Conservation (phyloP, 2,888 invertebrate genomes). For the Lordiphosa fenestrarum region DNA sequence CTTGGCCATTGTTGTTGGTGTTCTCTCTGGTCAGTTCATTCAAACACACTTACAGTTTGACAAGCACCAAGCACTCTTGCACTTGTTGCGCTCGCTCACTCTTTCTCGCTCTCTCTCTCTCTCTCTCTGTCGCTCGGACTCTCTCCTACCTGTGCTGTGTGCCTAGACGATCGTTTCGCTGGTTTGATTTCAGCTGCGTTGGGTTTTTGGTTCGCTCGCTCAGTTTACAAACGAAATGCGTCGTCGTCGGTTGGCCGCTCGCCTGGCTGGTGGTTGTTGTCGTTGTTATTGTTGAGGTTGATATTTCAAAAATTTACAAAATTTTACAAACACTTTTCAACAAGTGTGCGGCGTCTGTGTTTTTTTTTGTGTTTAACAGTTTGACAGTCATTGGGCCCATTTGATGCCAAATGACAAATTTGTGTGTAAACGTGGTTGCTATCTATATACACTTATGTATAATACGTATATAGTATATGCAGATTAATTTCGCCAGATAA, state of each 20-base stretch:
- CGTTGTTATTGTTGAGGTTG: slow-evolving; percentile 33
- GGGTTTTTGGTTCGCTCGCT: slow-evolving; percentile 23
- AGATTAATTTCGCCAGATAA: slow-evolving; percentile 50
- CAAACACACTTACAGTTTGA: slow-evolving; percentile 3
- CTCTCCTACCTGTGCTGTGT: background rate
- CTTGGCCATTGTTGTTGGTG: background rate
- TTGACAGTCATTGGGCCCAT: slow-evolving; percentile 9
- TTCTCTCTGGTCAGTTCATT: slow-evolving; percentile 18
- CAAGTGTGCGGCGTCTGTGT: background rate
- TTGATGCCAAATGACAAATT: slow-evolving; percentile 9
- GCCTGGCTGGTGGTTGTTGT: slow-evolving; percentile 15
- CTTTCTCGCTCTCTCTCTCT: background rate
- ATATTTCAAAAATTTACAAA: background rate
- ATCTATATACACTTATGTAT: slow-evolving; percentile 8
- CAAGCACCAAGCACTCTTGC: slow-evolving; percentile 21
- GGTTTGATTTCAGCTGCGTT: slow-evolving; percentile 10
- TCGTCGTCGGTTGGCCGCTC: slow-evolving; percentile 40
- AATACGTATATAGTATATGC: slow-evolving; percentile 19
- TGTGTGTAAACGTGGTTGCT: slow-evolving; percentile 8
- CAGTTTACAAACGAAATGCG: slow-evolving; percentile 56
- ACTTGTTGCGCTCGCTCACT: slow-evolving; percentile 21
- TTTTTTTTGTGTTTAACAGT: slow-evolving; percentile 11
- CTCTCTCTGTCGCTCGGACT: background rate
- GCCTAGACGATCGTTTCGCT: slow-evolving; percentile 2
- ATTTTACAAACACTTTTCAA: slow-evolving; percentile 2